phyloP scores from a whole-genome alignment of 2,797 vertebrate species.

The Pipistrellus kuhlii region DNA sequence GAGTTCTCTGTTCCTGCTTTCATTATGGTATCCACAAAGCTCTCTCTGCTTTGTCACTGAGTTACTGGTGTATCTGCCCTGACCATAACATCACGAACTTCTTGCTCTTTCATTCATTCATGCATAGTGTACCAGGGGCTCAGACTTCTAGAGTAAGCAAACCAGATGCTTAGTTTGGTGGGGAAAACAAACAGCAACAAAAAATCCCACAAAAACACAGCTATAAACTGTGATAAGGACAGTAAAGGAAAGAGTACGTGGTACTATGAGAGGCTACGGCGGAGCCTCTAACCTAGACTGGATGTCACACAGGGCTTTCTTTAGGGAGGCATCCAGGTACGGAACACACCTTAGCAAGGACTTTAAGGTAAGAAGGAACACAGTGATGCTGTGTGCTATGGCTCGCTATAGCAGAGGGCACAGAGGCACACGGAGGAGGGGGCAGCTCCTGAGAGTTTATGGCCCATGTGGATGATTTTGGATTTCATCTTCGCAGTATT shows the following conservation, averaged over 20 bases:
- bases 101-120: background rate
- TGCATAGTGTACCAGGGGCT: background rate
- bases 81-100: background rate
- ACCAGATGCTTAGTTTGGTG: background rate
- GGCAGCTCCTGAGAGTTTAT: background rate
- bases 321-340: background rate
- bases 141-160: background rate
- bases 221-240: background rate
- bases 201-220: background rate
- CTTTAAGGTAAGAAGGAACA: background rate
- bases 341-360: background rate
- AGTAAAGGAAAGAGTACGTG: background rate
- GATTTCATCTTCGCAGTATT: background rate
- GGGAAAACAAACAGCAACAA: background rate
- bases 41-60: background rate
- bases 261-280: background rate
- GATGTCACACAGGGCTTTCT: background rate
- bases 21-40: background rate
- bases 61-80: background rate
- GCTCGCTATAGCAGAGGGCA: background rate
- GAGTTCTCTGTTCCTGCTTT: background rate
- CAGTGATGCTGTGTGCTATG: accelerated
- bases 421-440: background rate
- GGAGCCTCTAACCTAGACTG: background rate
- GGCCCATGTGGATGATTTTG: background rate